phyloP scores from a whole-genome alignment of 2,797 vertebrate species.

The Lacerta viridis region DNA sequence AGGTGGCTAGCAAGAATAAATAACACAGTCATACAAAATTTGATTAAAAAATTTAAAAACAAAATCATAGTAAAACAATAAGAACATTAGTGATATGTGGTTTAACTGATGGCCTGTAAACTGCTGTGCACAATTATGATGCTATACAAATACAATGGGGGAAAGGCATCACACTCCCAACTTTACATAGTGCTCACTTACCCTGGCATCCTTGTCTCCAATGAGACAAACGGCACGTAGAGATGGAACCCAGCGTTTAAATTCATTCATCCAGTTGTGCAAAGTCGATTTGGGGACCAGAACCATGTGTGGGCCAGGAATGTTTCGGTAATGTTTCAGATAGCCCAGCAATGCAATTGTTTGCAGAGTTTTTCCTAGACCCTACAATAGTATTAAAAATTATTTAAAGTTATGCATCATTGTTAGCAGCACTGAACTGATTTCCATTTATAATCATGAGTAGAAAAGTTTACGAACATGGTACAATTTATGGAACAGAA shows the following conservation, averaged over 20 bases:
- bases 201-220: slow-evolving; percentile 88
- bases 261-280: slow-evolving; percentile 93
- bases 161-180: neutral
- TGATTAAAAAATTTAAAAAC: no score
- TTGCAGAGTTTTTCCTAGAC: slow-evolving; percentile 90
- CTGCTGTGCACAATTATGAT: neutral
- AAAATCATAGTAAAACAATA: neutral
- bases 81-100: no score
- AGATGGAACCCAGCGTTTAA: slow-evolving; percentile 90
- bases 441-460: slow-evolving; percentile 8
- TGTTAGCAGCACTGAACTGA: slow-evolving; percentile 38
- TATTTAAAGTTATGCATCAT: slow-evolving; percentile 23
- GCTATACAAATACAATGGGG: neutral
- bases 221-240: slow-evolving; percentile 89
- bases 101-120: neutral
- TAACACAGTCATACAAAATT: no score
- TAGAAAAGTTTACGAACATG: neutral
- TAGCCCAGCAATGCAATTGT: slow-evolving; percentile 90
- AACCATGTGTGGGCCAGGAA: slow-evolving; percentile 92
- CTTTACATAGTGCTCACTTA: slow-evolving; percentile 74
- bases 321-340: slow-evolving; percentile 90
- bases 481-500: neutral
- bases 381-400: slow-evolving; percentile 75
- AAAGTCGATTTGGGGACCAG: slow-evolving; percentile 91
- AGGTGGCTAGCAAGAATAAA: no score